These are phyloP conservation scores for Rhea americana DNA, from an alignment of 2,113 vertebrate genomes.

Conservation along the genomic window DNA sequence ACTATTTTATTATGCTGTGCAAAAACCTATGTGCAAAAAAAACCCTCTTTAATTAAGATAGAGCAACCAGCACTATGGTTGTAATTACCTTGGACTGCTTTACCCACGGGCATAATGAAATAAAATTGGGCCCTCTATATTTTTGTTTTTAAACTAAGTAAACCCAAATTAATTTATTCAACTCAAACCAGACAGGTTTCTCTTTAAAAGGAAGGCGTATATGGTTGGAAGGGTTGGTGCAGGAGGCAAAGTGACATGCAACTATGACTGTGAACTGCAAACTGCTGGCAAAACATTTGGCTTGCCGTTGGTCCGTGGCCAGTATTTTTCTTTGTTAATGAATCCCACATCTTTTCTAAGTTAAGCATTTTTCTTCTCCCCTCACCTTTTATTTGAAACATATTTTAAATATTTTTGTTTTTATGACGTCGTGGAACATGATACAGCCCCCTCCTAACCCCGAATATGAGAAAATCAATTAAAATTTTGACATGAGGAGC, in stretches of 20 bases:
- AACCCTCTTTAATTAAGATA: constrained; percentile 67
- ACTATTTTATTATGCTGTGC: constrained; percentile 62
- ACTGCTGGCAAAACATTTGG: constrained; percentile 77
- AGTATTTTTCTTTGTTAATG: constrained; percentile 80
- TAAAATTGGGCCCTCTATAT: constrained; percentile 63
- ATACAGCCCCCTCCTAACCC: constrained; percentile 71
- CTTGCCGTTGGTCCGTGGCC: constrained; percentile 74
- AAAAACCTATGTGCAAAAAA: constrained; percentile 54
- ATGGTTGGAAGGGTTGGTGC: constrained; percentile 29
- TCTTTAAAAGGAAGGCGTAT: constrained; percentile 65
- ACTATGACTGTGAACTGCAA: constrained; percentile 70
- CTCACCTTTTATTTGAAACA: constrained; percentile 78
- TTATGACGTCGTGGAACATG: constrained; percentile 75
- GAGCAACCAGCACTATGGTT: constrained; percentile 41
- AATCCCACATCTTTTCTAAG: constrained; percentile 84
- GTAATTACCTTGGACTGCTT: constrained; percentile 56
- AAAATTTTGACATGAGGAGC: constrained; percentile 65
- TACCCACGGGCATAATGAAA: constrained; percentile 66
- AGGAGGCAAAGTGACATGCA: constrained; percentile 36
- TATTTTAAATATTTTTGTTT: constrained; percentile 83
- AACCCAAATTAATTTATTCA: constrained; percentile 67
- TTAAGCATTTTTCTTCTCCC: constrained; percentile 75
- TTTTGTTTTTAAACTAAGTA: constrained; percentile 69
- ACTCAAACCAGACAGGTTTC: constrained; percentile 67
- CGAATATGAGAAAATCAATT: constrained; percentile 74